Conservation (phyloP, 2,113 vertebrate genomes). For the Litocranius walleri region DNA sequence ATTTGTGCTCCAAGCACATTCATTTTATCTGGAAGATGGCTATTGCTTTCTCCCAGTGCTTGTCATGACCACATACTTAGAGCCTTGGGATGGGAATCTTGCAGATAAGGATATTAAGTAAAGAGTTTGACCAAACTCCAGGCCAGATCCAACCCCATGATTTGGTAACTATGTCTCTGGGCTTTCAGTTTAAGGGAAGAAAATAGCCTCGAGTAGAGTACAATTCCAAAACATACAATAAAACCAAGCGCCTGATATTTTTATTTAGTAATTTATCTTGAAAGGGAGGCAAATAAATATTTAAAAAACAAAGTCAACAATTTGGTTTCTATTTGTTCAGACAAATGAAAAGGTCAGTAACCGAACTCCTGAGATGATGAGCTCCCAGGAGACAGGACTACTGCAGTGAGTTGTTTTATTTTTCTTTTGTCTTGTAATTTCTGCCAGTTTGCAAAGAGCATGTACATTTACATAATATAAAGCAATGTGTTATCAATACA, state of each 20-base stretch:
- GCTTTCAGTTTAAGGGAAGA: background rate
- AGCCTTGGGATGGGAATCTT: too few species aligned
- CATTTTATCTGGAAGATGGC: background rate
- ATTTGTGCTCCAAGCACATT: background rate
- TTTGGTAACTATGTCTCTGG: background rate
- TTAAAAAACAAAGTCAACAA: conserved; percentile 44
- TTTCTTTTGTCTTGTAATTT: background rate
- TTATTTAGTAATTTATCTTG: conserved; percentile 51
- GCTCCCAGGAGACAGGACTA: background rate
- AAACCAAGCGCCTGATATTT: background rate
- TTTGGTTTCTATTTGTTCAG: conserved; percentile 48
- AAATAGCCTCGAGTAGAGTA: background rate
- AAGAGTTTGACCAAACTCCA: background rate
- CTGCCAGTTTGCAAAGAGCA: background rate
- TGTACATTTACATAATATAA: conserved; percentile 4
- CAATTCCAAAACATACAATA: background rate
- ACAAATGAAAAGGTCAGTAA: conserved; percentile 56
- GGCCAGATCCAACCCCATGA: too few species aligned
- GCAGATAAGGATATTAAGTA: background rate
- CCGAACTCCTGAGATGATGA: background rate
- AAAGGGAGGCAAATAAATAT: conserved; percentile 40
- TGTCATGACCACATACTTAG: background rate
- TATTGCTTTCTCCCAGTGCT: background rate
- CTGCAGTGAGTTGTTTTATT: background rate
- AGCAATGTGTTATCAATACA: background rate